Conservation (phyloP, 2,113 vertebrate genomes). For the Tretioscincus oriximinensis region DNA sequence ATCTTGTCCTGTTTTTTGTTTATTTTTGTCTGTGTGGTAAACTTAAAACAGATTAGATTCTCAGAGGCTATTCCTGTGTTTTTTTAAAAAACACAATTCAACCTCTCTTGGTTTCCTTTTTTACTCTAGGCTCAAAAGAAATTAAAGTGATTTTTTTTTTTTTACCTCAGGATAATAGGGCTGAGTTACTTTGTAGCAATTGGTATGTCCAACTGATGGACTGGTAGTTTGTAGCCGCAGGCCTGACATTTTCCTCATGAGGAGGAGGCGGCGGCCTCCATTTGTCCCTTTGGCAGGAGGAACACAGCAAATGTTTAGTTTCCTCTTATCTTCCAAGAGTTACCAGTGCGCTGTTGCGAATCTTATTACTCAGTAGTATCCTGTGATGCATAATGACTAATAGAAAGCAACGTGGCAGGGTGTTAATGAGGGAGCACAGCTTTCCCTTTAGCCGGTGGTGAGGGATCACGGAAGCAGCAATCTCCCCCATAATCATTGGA, state of each 20-base stretch:
- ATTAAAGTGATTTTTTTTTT: neutral
- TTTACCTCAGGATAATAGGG: neutral
- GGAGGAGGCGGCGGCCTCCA: fast-evolving
- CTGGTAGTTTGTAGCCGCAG: neutral
- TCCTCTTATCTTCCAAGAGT: neutral
- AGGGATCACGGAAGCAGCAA: neutral
- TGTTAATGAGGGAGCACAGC: neutral
- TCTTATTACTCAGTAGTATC: neutral
- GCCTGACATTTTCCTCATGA: neutral
- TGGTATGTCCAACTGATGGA: neutral
- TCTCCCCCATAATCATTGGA: neutral
- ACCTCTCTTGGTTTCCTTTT: neutral
- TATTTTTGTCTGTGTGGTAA: too few species aligned
- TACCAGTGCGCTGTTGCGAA: neutral
- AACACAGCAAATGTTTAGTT: neutral
- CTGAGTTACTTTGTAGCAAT: neutral
- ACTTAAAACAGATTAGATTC: neutral
- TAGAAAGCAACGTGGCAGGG: neutral
- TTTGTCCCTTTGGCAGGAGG: neutral
- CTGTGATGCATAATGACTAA: neutral
- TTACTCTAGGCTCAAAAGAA: neutral
- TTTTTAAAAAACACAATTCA: neutral
- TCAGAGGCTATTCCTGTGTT: neutral
- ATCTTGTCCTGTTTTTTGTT: too few species aligned
- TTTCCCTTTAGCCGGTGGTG: neutral